These are phyloP conservation scores for Anodontia alba DNA, from an alignment of 2,888 invertebrate genomes.

Conservation along the genomic window DNA sequence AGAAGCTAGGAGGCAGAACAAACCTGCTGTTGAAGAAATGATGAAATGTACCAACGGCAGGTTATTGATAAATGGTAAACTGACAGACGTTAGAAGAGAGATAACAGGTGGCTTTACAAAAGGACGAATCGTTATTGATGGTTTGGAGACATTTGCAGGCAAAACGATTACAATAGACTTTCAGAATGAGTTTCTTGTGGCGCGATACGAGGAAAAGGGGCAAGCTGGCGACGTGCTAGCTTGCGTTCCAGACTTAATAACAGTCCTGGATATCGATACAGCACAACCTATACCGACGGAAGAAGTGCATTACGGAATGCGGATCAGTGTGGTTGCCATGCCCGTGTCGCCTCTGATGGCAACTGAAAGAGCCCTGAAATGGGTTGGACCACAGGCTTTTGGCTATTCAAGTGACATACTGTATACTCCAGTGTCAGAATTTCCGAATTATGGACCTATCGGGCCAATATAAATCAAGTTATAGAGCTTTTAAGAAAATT, in stretches of 20 bases:
- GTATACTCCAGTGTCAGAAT: constrained; percentile 59
- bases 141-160: constrained; percentile 56
- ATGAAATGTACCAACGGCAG: constrained; percentile 63
- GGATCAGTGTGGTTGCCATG: constrained; percentile 76
- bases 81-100: constrained; percentile 73
- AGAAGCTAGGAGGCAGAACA: constrained; percentile 68
- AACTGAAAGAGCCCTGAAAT: constrained; percentile 67
- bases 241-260: constrained; percentile 80
- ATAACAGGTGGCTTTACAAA: constrained; percentile 78
- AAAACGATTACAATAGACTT: constrained; percentile 72
- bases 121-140: constrained; percentile 70
- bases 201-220: constrained; percentile 34
- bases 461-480: constrained; percentile 30
- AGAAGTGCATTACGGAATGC: constrained; percentile 77
- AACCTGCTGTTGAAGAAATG: constrained; percentile 71
- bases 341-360: constrained; percentile 69
- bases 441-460: constrained; percentile 45
- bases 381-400: constrained; percentile 79
- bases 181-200: constrained; percentile 82
- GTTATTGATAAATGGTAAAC: constrained; percentile 75
- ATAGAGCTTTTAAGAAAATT: no score
- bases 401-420: constrained; percentile 65
- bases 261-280: constrained; percentile 76
- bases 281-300: constrained; percentile 80
- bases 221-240: constrained; percentile 59